Evolutionary conservation across 2,797 vertebrate genomes (phyloP).

Genomic region (Ambastaia sidthimunki): DNA sequence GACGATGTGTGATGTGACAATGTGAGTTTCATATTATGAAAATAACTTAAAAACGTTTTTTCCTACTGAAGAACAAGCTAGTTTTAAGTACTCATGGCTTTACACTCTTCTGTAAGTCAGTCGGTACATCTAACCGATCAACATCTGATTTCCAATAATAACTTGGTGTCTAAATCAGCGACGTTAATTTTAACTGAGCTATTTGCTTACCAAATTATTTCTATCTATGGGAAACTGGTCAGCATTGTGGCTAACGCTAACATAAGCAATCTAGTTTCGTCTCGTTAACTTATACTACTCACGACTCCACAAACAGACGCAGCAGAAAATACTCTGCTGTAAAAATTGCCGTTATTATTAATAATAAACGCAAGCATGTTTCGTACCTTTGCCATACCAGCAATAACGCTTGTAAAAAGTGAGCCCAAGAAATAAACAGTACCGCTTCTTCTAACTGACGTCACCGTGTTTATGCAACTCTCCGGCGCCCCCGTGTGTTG

Average conservation of each 20-base stretch:
- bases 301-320: neutral
- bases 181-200: neutral
- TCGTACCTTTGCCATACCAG: constrained; percentile 2
- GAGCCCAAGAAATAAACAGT: constrained; percentile 68
- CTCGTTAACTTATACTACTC: neutral
- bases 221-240: constrained; percentile 8
- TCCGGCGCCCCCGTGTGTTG: constrained; percentile 57
- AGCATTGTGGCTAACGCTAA: constrained; percentile 36
- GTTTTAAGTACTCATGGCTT: neutral
- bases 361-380: neutral
- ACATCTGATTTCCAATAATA: neutral
- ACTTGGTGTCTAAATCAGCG: neutral
- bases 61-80: no score
- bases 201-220: neutral
- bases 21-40: neutral
- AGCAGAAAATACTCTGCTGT: neutral
- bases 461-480: neutral
- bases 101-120: neutral
- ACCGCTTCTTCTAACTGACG: constrained; percentile 39
- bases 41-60: neutral
- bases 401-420: constrained; percentile 25
- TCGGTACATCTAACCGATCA: neutral
- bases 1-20: no score
- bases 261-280: neutral
- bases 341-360: neutral